Conservation (phyloP, 2,797 vertebrate species). For the Cryptoprocta ferox region DNA sequence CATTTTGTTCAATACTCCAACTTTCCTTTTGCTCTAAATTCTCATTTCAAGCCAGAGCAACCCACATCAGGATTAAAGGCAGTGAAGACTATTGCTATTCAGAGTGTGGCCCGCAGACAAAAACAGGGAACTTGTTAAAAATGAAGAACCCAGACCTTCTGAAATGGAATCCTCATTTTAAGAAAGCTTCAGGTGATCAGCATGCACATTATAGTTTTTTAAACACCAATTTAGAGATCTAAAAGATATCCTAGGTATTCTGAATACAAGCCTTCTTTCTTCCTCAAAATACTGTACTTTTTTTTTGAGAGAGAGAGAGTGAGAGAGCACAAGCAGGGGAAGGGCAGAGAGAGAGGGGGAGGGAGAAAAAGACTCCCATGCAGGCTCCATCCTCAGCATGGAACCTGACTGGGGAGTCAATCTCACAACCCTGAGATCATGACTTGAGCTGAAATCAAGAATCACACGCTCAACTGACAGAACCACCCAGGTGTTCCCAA, state of each 20-base stretch:
- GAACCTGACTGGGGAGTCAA: too few relatives aligned
- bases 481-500: too few relatives aligned
- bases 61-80: background rate
- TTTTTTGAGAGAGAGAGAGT: too few relatives aligned
- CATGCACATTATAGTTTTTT: background rate
- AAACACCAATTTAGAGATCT: background rate
- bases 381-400: too few relatives aligned
- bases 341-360: too few relatives aligned
- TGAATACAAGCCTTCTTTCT: background rate
- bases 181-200: background rate
- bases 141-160: background rate
- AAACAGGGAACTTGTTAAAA: background rate
- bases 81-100: background rate
- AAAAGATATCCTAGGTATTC: background rate
- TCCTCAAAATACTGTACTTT: background rate
- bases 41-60: background rate
- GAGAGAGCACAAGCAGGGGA: too few relatives aligned
- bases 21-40: background rate
- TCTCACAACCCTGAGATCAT: too few relatives aligned
- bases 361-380: too few relatives aligned
- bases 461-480: too few relatives aligned
- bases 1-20: background rate
- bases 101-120: background rate
- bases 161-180: background rate
- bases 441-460: too few relatives aligned